Conservation (phyloP, 2,888 invertebrate genomes). For the Drosophila prostipennis region DNA sequence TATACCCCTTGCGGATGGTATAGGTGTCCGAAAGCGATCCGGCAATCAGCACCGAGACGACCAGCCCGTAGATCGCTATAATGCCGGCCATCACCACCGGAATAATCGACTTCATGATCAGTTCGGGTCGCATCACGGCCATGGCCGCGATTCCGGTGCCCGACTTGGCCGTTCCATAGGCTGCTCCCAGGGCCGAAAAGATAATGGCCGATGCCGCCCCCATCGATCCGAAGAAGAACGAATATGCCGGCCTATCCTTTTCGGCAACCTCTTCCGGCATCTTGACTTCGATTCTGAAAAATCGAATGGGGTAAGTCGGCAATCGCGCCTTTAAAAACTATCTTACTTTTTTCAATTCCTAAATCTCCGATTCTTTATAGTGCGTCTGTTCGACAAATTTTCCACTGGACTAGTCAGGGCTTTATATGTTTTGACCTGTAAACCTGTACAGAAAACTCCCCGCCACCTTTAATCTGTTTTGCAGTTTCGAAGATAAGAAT, state of each 20-base stretch:
- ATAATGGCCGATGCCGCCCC: constrained; percentile 99
- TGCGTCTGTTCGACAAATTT: background rate
- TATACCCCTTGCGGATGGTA: constrained; percentile 92
- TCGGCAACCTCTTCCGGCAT: constrained; percentile 1
- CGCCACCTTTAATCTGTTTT: constrained; percentile 4
- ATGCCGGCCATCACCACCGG: constrained; percentile 99
- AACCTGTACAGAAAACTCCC: background rate
- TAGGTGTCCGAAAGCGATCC: constrained; percentile 84
- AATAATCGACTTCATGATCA: constrained; percentile 95
- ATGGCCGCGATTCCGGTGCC: constrained; percentile 90
- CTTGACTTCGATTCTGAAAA: background rate
- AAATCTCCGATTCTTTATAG: background rate
- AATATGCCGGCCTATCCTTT: constrained; percentile 57
- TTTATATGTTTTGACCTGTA: background rate
- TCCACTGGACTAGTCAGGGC: background rate
- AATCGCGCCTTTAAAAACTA: rapidly evolving
- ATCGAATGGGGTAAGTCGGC: rapidly evolving
- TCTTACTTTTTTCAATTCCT: background rate
- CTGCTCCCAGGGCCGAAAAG: constrained; percentile 94
- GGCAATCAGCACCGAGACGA: constrained; percentile 98
- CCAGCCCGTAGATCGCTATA: constrained; percentile 99
- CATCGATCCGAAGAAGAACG: constrained; percentile 85
- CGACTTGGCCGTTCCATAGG: constrained; percentile 64
- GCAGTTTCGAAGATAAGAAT: too few species aligned
- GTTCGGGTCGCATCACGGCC: constrained; percentile 99